phyloP scores from a whole-genome alignment of 2,888 invertebrate genomes.

The Torymus texanus region DNA sequence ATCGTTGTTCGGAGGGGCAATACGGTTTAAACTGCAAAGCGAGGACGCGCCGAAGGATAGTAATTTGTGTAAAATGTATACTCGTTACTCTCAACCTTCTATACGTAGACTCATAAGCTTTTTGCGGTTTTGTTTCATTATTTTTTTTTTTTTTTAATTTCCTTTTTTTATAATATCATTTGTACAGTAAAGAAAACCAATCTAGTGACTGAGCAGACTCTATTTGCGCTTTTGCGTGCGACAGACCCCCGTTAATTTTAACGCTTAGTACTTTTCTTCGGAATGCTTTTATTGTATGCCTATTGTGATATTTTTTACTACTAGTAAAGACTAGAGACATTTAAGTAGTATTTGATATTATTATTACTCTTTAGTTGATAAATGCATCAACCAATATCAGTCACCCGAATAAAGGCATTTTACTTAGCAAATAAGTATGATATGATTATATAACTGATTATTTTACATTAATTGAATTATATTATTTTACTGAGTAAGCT shows the following conservation, averaged over 20 bases:
- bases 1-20: slow-evolving; percentile 24
- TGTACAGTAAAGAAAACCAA: slow-evolving; percentile 12
- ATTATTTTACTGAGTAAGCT: slow-evolving; percentile 15
- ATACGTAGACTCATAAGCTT: slow-evolving; percentile 5
- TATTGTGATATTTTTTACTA: background rate
- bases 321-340: too few species aligned
- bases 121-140: background rate
- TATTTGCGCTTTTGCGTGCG: slow-evolving; percentile 2
- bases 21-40: background rate
- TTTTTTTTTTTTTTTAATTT: slow-evolving; percentile 23
- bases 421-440: slow-evolving; percentile 34
- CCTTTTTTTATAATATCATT: slow-evolving; percentile 2
- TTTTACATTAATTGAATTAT: slow-evolving; percentile 18
- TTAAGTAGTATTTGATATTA: too few species aligned
- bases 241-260: background rate
- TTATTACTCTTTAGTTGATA: too few species aligned
- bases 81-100: slow-evolving; percentile 24
- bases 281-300: background rate
- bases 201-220: slow-evolving; percentile 27
- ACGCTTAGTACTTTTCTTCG: background rate
- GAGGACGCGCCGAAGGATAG: slow-evolving; percentile 10
- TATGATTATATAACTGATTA: slow-evolving; percentile 3
- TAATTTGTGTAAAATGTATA: slow-evolving; percentile 44
- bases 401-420: slow-evolving; percentile 38
- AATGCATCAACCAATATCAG: slow-evolving; percentile 2